Base-by-base conservation (phyloP, 2,888 invertebrate genomes). In the Synergus japonicus region DNA sequence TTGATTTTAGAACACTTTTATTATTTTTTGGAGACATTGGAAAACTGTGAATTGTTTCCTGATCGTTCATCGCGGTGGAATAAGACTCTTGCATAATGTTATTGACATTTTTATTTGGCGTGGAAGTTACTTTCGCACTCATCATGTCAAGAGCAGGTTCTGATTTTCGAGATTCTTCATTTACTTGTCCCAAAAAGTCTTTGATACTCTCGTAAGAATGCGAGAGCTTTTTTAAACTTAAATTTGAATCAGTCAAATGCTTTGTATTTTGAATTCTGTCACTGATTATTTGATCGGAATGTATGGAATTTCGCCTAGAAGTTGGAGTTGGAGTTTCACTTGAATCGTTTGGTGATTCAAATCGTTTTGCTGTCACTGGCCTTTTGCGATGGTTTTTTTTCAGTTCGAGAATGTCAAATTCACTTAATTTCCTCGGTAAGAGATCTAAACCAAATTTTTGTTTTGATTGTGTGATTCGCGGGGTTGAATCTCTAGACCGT, bases 1-100 rank as follows among this genome's bases (percentile, higher is more conserved):
- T 93, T 15, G 89, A 84, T 91, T 95, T 95, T 54, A 95, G 88
- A 46, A 94, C 95, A 76, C 95, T 93, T 90, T 94, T 95, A 67
- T 93, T 89, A 60, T 86, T 86, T 80, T 88, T 90, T n/a, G 89
- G 88, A 37, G 91, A 91, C 41, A 78, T 76, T 12, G 83, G 69
- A 4, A 84, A 83, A 78, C 84, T 83, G 46, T 78, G 80, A 15
- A 83, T 60, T 18, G 81, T 76, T 4, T 87, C 85, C 29, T 84
- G 78, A 76, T 79, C 77, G 73, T 86, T 82, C 0, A 83, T 80
- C 5, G 84, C 84, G 22, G 85, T 78, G 0, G 81, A 76, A 44
- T 81, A 83, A 15, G 86, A 82, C n/a, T 86, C 85, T 41, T 84
- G 82, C 1, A 84, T 81, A 12, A 85, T 58, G 66, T 82, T 86